Evolutionary conservation across 2,888 invertebrate species (phyloP).

Genomic region (Pristionchus fissidentatus): DNA sequence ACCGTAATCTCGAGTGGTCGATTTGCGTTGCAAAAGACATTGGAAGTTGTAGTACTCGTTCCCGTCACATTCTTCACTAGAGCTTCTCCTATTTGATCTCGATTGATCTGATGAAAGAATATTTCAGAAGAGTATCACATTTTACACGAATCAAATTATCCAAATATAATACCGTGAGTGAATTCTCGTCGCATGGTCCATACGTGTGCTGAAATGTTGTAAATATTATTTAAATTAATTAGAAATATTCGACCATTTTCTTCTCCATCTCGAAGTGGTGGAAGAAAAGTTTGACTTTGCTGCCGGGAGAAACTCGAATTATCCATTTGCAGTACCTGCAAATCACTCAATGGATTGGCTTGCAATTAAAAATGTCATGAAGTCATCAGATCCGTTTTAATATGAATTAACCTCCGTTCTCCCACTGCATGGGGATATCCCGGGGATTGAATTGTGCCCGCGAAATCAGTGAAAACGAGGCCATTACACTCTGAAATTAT

Average conservation of each 20-base stretch:
- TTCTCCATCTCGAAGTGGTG: conserved; percentile 61
- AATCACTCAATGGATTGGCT: neutral
- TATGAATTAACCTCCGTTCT: conserved; percentile 20
- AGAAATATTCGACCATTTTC: conserved; percentile 5
- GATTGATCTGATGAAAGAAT: conserved; percentile 53
- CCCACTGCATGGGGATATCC: conserved; percentile 62
- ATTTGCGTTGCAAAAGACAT: conserved; percentile 34
- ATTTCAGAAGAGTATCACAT: neutral
- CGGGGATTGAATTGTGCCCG: conserved; percentile 72
- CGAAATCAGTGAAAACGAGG: conserved; percentile 56
- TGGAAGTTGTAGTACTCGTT: conserved; percentile 50
- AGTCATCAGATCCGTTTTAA: neutral
- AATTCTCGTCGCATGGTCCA: neutral
- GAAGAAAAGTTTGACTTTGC: conserved; percentile 62
- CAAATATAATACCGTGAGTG: neutral
- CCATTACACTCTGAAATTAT: conserved; percentile 63
- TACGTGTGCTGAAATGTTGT: neutral
- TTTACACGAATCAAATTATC: neutral
- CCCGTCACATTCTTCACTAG: conserved; percentile 49
- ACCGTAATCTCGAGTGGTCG: conserved; percentile 50
- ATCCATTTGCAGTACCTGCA: conserved; percentile 57
- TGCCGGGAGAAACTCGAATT: conserved; percentile 66
- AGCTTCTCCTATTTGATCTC: conserved; percentile 11
- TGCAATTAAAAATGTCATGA: no score
- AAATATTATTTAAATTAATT: neutral